These are phyloP conservation scores for Bovichtus diacanthus DNA, from an alignment of 2,797 vertebrate species.

Conservation along the genomic window DNA sequence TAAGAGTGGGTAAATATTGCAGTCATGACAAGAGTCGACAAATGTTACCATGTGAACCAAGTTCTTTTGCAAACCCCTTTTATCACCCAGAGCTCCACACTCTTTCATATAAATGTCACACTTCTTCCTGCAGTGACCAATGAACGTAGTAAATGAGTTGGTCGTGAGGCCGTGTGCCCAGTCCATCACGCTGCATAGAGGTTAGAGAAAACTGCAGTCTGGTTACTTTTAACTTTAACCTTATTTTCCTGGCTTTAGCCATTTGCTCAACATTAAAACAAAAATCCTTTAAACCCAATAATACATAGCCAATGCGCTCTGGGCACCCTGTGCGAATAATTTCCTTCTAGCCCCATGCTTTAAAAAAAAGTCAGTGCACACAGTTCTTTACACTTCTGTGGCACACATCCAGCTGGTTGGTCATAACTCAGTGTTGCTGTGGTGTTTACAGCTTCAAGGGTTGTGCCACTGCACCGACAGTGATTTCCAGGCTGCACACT, in stretches of 20 bases:
- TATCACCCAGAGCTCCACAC: neutral
- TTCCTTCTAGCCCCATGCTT: neutral
- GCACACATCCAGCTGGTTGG: neutral
- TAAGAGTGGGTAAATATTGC: neutral
- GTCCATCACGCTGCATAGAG: neutral
- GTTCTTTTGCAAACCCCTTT: neutral
- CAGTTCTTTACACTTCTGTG: neutral
- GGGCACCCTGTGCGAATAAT: neutral
- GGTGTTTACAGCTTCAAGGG: slow-evolving; percentile 5
- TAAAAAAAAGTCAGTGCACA: neutral
- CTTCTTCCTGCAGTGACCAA: neutral
- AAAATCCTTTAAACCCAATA: neutral
- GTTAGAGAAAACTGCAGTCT: neutral
- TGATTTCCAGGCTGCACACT: slow-evolving; percentile 3
- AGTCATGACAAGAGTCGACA: neutral
- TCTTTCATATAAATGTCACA: neutral
- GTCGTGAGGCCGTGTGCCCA: neutral
- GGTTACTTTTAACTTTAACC: neutral
- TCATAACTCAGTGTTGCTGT: slow-evolving; percentile 1
- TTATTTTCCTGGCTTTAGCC: neutral
- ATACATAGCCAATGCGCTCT: neutral
- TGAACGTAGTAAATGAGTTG: neutral
- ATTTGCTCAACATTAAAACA: neutral
- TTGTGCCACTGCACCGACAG: neutral
- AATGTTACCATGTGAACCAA: neutral